Base-by-base conservation (phyloP, 2,113 vertebrate species). In the Pollimyrus isidori region DNA sequence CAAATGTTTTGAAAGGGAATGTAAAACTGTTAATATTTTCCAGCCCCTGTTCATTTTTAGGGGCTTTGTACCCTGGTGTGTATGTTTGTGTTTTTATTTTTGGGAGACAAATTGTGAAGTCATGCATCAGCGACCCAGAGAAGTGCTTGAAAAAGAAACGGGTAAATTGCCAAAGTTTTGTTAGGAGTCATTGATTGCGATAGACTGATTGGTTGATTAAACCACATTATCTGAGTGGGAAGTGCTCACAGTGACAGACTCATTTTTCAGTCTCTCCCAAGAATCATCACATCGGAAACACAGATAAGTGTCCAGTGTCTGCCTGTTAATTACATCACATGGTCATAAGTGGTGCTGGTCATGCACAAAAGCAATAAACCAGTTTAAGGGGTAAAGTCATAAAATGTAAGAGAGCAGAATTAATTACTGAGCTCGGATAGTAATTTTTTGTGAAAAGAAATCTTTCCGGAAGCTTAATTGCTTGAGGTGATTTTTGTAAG, bases 401-500 rank as follows among this genome's bases (percentile, higher is more conserved):
- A 94, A 94, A 95, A 94, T 92, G 90, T 91, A 91, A 89, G 92
- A 89, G 89, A 93, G 91, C 87, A 88, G 94, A 94, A 94, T 93
- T 91, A 94, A 94, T 94, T 93, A 93, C 80, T 89, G 89, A 90
- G 56, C 91, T 90, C 89, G 87, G 82, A 91, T 88, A 87, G 83
- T 65, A 90, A 90, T 90, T 91, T 87, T 84, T 89, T 92, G 92
- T 90, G 93, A 93, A 90, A 92, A 93, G 92, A 89, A 89, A 42
- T 87, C 90, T 48, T 48, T 46, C 65, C 2, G 87, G 87, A 88
- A 7, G 90, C 93, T 92, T 94, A 93, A 93, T 94, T 92, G 90
- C 90, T 87, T 88, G 89, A 80, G 89, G n/a, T 87, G 35, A 58
- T 58, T 87, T 87, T 30, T 87, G 52, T 52, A 58, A 58, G 52